Evolutionary conservation across 2,888 invertebrate genomes (phyloP), one percentile per base, ranked within the genome.

Genomic region (Pachliopta kotzebuea): DNA sequence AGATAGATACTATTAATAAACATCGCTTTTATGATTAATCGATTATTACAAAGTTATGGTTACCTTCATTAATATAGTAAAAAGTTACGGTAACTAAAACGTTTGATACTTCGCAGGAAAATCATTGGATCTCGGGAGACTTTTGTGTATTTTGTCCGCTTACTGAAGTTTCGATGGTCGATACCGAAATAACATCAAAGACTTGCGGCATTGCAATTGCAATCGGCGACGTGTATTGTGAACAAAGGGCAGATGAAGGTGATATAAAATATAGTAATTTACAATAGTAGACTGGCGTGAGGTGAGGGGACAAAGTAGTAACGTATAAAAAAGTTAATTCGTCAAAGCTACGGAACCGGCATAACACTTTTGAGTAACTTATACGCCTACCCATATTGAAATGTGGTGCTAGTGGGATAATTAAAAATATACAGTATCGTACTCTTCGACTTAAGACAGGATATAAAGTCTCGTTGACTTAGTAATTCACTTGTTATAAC

Each of bases 141-240:
- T 94, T 95, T 71, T 90, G 94, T 58, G 79, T 96, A 31, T 94
- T 93, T 69, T 94, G 93, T 8, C 90, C 94, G 11, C 81, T 96
- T 45, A 92, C 95, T 64, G 95, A 95, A 76, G 93, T 94, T 0
- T 94, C 93, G 0, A 94, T 95, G 93, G 92, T 96, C 62, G 94
- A 94, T 75, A 92, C 86, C 68, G 91, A 88, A 61, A 84, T 93
- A 53, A 80, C 84, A 11, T 91, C 92, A 26, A 92, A 90, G 65
- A 86, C 89, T 26, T 91, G 96, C 55, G 93, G 93, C 60, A 93
- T 96, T 67, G 95, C 95, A 72, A 83, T 96, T 45, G 94, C 94
- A 69, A 88, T 95, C 56, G 96, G 95, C 1, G 93, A 94, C 53
- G 70, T 87, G 68, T 89, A 92, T 17, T 88, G 91, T 8, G 92